Evolutionary conservation across 2,888 invertebrate genomes (phyloP).

Genomic region (Hydrotaea cyrtoneurina): DNA sequence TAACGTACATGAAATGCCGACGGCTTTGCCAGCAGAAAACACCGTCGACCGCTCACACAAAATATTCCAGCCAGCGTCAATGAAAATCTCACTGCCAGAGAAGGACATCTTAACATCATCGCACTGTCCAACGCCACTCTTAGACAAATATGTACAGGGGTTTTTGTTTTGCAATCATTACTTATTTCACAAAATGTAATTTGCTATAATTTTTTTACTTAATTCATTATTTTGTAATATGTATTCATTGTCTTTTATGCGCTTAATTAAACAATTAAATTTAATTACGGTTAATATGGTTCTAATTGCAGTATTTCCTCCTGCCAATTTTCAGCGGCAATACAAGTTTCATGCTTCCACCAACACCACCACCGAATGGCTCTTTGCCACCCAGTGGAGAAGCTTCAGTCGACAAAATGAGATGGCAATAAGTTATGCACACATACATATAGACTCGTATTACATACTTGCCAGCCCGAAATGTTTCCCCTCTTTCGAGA

Average conservation of each 20-base stretch:
- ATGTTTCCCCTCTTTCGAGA: slow-evolving; percentile 48
- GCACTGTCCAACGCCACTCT: no score
- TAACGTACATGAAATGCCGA: no score
- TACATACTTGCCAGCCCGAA: background rate
- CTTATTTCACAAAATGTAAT: no score
- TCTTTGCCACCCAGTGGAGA: slow-evolving; percentile 15
- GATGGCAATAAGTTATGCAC: slow-evolving; percentile 30
- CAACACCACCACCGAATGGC: background rate
- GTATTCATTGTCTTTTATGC: slow-evolving; percentile 57
- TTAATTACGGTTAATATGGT: slow-evolving; percentile 81
- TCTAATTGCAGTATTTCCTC: slow-evolving; percentile 80
- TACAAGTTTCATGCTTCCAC: slow-evolving; percentile 28
- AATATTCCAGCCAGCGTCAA: no score
- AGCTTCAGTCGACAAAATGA: background rate
- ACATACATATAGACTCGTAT: background rate
- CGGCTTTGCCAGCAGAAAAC: no score
- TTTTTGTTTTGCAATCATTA: background rate
- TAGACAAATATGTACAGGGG: no score
- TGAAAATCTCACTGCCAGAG: no score
- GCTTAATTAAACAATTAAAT: slow-evolving; percentile 81
- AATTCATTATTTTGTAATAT: slow-evolving; percentile 32
- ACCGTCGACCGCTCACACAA: no score
- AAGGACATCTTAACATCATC: no score
- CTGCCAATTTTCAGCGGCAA: slow-evolving; percentile 57
- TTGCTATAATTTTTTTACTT: background rate